Base-by-base conservation (phyloP, 2,113 vertebrate species). In the Mohoua ochrocephala region DNA sequence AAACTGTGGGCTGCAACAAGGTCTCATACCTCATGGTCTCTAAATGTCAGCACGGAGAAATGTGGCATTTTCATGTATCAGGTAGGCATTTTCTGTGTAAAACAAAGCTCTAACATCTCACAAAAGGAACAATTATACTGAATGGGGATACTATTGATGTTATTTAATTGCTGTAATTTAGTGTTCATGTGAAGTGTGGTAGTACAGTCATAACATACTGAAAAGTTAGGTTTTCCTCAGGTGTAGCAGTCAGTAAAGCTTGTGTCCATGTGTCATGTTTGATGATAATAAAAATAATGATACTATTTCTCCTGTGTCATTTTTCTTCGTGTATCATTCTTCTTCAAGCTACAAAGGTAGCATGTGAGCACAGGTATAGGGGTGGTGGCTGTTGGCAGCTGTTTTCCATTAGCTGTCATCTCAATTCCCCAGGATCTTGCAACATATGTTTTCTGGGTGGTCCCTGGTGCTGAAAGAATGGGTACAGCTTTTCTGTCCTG, bases 381-480 rank as follows among this genome's bases (percentile, higher is more conserved):
- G 31, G 8, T 57, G 16, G 23, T 41, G 56, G 35, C 27, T 89
- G 39, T 45, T 4, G 1, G 52, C 33, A 45, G 47, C 18, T 39
- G 0, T 70, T 59, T 84, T 67, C 56, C 15, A 4, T 47, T 56
- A 53, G 30, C 49, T 91, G n/a, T 59, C 57, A 7, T 50, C 44
- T 76, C 37, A 50, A 45, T 73, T 85, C 31, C 54, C 33, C 1
- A 10, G 8, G 39, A 20, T 69, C 44, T 76, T 39, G 41, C 19
- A 67, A 14, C 9, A 14, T 6, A 7, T 0, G 0, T 56, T 69
- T 44, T 37, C 35, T 42, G 5, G 44, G n/a, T 20, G 31, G 35
- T 28, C 23, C 24, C 28, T 61, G 39, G 31, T 76, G 53, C 41
- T 7, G 3, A 57, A 45, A 33, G 20, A 31, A 24, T 53, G 2